A percentile compares a stretch with the other conserved stretches of the same genome.
Evolutionary conservation across 1,140 invertebrate species (phyloP).

Genomic region (Homarus americanus): DNA sequence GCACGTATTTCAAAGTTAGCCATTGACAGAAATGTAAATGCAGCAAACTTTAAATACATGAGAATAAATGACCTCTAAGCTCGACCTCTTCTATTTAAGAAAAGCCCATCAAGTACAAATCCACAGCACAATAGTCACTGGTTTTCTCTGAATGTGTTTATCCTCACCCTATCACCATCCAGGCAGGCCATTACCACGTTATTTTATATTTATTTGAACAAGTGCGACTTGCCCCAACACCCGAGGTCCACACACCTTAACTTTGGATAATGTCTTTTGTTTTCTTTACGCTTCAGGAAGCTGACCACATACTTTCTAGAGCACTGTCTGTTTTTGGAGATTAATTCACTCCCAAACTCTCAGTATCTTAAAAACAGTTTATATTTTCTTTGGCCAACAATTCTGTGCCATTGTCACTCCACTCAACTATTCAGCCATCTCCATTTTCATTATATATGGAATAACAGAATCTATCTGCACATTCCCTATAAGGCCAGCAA

Average conservation of each 20-base stretch:
- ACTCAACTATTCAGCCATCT: constrained; percentile 78
- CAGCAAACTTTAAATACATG: neutral
- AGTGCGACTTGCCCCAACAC: constrained; percentile 20
- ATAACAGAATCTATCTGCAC: constrained; percentile 95
- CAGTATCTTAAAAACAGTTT: constrained; percentile 19
- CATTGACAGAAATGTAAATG: constrained; percentile 16
- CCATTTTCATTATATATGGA: constrained; percentile 93
- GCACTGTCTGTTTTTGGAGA: constrained; percentile 35
- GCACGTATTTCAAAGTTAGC: constrained; percentile 11
- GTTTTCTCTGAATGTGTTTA: constrained; percentile 33
- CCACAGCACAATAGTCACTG: constrained; percentile 56
- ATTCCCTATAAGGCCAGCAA: constrained; percentile 93
- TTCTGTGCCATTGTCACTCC: constrained; percentile 23
- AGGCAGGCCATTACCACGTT: constrained; percentile 38
- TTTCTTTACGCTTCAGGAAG: constrained; percentile 24
- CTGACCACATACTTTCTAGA: constrained; percentile 4
- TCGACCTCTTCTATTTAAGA: constrained; percentile 35
- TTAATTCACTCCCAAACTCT: constrained; percentile 15
- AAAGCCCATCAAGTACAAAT: constrained; percentile 54
- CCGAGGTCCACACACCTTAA: constrained; percentile 38
- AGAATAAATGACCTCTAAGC: constrained; percentile 26
- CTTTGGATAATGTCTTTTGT: constrained; percentile 58
- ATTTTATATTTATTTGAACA: neutral
- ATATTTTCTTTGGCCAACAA: constrained; percentile 58
- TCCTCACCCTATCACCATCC: constrained; percentile 23